phyloP scores from a whole-genome alignment of 2,797 vertebrate species.

The Lates japonicus region DNA sequence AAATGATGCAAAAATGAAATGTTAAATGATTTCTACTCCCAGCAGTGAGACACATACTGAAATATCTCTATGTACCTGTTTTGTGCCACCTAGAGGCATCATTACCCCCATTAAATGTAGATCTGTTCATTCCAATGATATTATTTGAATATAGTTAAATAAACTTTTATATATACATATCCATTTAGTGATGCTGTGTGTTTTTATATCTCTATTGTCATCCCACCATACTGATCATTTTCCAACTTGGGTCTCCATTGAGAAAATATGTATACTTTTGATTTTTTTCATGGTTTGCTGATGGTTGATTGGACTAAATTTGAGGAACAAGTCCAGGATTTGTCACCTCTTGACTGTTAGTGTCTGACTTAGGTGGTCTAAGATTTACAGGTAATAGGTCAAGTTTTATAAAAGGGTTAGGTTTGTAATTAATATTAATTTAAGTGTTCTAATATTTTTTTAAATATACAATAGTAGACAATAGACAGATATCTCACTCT shows the following conservation, averaged over 20 bases:
- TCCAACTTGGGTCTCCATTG: background rate
- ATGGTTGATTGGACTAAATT: background rate
- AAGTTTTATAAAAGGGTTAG: background rate
- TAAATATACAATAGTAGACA: too few relatives aligned
- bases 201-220: constrained; percentile 43
- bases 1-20: constrained; percentile 59
- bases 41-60: constrained; percentile 54
- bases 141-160: constrained; percentile 72
- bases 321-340: background rate
- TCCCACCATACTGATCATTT: background rate
- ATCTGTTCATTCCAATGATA: constrained; percentile 63
- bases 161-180: constrained; percentile 80
- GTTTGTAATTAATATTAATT: background rate
- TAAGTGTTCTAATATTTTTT: background rate
- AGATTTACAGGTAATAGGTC: background rate
- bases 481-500: too few relatives aligned
- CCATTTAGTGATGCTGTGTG: constrained; percentile 42
- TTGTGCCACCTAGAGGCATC: constrained; percentile 72
- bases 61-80: constrained; percentile 69
- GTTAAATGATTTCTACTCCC: constrained; percentile 65
- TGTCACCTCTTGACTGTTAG: background rate
- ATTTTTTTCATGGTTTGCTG: background rate
- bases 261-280: background rate
- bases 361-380: background rate
- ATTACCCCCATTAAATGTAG: constrained; percentile 68